Base-by-base conservation (phyloP, 2,113 vertebrate species). In the Oncorhynchus masou region DNA sequence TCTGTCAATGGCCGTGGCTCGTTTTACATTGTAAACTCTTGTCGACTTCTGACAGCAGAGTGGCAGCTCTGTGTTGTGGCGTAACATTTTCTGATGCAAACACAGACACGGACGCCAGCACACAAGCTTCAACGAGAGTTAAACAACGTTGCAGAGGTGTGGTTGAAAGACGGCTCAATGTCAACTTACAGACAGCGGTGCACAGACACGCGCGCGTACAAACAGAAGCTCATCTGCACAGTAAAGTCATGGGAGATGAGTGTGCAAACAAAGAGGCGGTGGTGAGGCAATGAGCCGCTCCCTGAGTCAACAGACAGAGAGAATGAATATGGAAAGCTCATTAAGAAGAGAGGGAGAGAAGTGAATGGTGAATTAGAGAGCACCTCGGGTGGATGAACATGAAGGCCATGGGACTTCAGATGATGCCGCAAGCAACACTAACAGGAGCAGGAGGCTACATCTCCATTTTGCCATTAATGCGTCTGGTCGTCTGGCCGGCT, bases 241-340 rank as follows among this genome's bases (percentile, higher is more conserved):
- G 15, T 7, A 8, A 75, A 68, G 70, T 78, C 82, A 84, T 79
- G 73, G 83, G 70, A 60, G 74, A 59, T 75, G 78, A 75, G 70
- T 82, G 31, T 75, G 75, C 68, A 83, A 76, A 81, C 76, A 82
- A 62, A 75, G 67, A 70, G 1, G 4, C 20, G 39, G 49, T 76
- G 48, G 69, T 31, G 11, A 70, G 31, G 70, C 74, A 73, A 62
- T 60, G 31, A 73, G 34, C 64, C 8, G 49, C 67, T 67, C 54
- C 45, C n/a, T n/a, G 73, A 2, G 75, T 73, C 80, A 81, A 76
- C 68, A 45, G 59, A 73, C 49, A 69, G 59, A 71, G 59, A 69
- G 27, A 73, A 81, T 12, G 70, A 29, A 74, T 74, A 79, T 48
- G 70, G 78, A 79, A 74, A 75, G 22, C 72, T 76, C 69, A 54